Conservation (phyloP, 2,797 vertebrate species). For the Poeciliopsis paucimaculata region DNA sequence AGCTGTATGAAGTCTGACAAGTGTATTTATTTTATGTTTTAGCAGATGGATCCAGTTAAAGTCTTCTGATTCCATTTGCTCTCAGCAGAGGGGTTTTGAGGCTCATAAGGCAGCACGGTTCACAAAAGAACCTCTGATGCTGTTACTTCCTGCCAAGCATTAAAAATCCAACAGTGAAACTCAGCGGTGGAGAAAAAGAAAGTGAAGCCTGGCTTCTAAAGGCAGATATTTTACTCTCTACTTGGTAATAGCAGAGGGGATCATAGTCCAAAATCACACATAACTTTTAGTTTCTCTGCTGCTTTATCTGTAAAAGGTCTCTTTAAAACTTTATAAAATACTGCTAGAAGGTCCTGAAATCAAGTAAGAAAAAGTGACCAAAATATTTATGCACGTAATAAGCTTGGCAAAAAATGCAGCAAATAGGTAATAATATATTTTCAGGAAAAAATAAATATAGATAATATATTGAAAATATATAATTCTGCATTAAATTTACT, state of each 20-base stretch:
- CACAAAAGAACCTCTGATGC: constrained; percentile 21
- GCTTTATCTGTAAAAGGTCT: not conserved
- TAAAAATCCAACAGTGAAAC: constrained; percentile 11
- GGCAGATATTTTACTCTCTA: constrained; percentile 9
- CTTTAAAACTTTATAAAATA: not conserved
- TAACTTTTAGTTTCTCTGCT: not conserved
- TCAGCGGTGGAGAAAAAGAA: constrained; percentile 18
- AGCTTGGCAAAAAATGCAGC: not conserved
- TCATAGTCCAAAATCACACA: not conserved
- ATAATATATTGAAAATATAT: not conserved
- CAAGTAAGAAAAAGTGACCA: not conserved
- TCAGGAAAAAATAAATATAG: not conserved
- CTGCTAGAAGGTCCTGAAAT: not conserved
- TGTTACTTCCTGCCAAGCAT: constrained; percentile 12
- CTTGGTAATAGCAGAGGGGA: not conserved
- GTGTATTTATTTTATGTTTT: not conserved
- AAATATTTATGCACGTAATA: not conserved
- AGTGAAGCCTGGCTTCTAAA: constrained; percentile 7
- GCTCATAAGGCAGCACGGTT: constrained; percentile 19
- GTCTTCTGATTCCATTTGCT: constrained; percentile 17
- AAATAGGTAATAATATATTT: not conserved
- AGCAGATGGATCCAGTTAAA: not conserved
- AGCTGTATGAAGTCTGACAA: not conserved
- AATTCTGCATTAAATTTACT: not conserved
- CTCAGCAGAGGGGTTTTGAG: constrained; percentile 12